These are phyloP conservation scores for Enteromius treurensis DNA, from an alignment of 2,797 vertebrate genomes.

Conservation along the genomic window DNA sequence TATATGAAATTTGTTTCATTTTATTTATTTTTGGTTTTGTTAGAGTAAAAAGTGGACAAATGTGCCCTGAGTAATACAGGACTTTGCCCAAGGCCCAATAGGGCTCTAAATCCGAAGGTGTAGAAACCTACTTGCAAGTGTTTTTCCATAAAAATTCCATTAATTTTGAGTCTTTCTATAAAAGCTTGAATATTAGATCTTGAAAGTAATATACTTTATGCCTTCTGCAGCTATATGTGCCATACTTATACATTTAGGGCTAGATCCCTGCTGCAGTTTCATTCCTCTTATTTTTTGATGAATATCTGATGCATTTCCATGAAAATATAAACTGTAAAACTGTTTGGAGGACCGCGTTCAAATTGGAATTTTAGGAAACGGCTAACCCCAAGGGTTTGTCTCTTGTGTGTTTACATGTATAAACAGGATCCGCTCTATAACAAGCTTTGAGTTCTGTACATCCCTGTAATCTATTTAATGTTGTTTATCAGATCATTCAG, in stretches of 20 bases:
- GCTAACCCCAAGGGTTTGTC: background rate
- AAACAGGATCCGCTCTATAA: background rate
- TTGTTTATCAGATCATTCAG: conserved; percentile 42
- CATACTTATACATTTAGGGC: background rate
- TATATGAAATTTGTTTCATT: background rate
- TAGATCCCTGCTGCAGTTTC: conserved; percentile 11
- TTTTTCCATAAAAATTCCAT: background rate
- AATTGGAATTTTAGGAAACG: conserved; percentile 1
- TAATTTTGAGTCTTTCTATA: conserved; percentile 4
- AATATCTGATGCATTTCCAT: conserved; percentile 12
- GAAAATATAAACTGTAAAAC: conserved; percentile 22
- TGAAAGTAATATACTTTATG: background rate
- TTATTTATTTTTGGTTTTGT: background rate
- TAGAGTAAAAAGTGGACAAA: background rate
- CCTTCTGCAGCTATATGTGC: background rate
- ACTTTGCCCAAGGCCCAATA: background rate
- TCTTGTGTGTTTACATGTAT: background rate
- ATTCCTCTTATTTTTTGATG: conserved; percentile 28
- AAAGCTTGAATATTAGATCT: conserved; percentile 10
- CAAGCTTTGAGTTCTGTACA: background rate
- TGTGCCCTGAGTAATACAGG: background rate
- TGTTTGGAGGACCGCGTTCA: background rate
- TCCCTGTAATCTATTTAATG: conserved; percentile 6
- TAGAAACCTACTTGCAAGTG: conserved; percentile 16
- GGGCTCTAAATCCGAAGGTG: background rate